Conservation (phyloP, 2,888 invertebrate genomes). For the Acrocyrtus sp. region DNA sequence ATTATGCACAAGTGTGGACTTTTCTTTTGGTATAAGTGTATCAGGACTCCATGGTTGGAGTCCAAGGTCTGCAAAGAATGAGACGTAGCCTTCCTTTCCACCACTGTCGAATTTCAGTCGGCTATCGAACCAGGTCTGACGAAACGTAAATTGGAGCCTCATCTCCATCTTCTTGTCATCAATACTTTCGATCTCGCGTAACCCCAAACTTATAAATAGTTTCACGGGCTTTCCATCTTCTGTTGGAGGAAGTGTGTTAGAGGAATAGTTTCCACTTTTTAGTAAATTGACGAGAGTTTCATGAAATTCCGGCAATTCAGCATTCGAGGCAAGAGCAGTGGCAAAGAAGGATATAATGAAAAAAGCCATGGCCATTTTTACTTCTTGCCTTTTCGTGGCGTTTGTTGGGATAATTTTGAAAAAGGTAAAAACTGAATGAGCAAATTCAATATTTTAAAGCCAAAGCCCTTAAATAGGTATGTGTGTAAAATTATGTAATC, state of each 20-base stretch:
- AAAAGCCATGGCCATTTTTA: no score
- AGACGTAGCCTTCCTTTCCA: constrained; percentile 10
- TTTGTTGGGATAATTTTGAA: no score
- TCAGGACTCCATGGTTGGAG: constrained; percentile 43
- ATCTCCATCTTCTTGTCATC: constrained; percentile 52
- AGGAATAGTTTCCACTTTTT: constrained; percentile 21
- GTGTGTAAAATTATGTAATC: no score
- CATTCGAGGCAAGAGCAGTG: no score
- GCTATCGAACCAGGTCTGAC: constrained; percentile 37
- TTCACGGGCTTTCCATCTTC: not conserved
- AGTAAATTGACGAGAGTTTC: not conserved
- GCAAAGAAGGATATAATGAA: no score
- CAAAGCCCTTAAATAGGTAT: no score
- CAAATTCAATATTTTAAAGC: no score
- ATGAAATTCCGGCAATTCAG: constrained; percentile 26
- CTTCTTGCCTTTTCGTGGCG: no score
- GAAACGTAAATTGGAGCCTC: constrained; percentile 30
- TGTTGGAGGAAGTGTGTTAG: constrained; percentile 14
- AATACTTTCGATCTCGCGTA: constrained; percentile 33
- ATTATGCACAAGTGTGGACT: constrained; percentile 1
- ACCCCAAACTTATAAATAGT: constrained; percentile 16
- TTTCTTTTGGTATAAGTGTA: constrained; percentile 31
- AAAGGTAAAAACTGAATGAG: no score
- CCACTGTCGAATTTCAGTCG: constrained; percentile 10
- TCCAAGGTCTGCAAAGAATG: not conserved